Base-by-base conservation (phyloP, 64 coral and sea anemone genomes). In the Montipora capricornis region DNA sequence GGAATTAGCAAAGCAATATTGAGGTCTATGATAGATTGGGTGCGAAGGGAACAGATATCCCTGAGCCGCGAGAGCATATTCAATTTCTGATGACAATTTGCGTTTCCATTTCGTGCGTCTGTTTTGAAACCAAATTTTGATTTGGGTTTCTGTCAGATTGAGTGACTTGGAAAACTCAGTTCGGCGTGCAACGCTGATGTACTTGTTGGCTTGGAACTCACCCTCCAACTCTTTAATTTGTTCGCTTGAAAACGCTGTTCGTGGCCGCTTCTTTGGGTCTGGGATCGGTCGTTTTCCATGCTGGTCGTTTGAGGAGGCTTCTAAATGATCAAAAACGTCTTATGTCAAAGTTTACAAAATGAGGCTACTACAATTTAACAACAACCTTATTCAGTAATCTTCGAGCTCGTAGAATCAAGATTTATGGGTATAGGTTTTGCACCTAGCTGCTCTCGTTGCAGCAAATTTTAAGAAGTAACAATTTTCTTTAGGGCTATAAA, bases 71-170 rank as follows among this genome's bases (percentile, higher is more conserved):
- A 99, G 78, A 3, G 67, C 73, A 37, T 92, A 96, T 59, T 94
- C 92, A 80, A 92, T 88, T 16, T 99, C 98, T 6, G 95, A 75
- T 13, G 98, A 92, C 47, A 99, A 68, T 51, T 99, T 93, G 4
- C 98, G 88, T 77, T 99, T 99, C 92, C 95, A 95, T 84, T 99
- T 99, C 14, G 98, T 99, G 20, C 98, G 94, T 17, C 98, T 81
- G 68, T 99, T 99, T 95, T 99, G 98, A 86, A 99, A 99, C 98
- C 98, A 99, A 19, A 99, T 96, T 83, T 99, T 99, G 68, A 99
- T 96, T 78, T 99, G 98, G 29, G 92, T 92, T 81, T 99, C 98
- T 67, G 79, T 94, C 8, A 99, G 80, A 20, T 89, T 92, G 11
- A 99, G 95, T 19, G 80, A 89, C 12, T 88, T 91, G 4, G 98